Evolutionary conservation across 92 coral and sea anemone species (phyloP), one percentile per base, ranked within the genome.

Genomic region (Anthopleura xanthogrammica): DNA sequence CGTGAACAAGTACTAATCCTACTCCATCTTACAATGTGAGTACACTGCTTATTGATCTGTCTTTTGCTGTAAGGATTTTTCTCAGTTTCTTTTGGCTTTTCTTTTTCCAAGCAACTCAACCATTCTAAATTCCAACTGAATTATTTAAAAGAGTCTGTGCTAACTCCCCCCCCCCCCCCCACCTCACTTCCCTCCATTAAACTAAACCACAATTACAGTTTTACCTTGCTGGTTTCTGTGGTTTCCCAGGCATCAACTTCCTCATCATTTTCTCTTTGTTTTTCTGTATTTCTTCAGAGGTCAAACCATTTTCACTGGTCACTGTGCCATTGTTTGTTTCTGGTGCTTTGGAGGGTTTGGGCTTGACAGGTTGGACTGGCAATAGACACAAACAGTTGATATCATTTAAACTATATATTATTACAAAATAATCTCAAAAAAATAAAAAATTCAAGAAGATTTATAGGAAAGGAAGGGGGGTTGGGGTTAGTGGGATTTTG

Each of bases 181-280:
- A 4, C 5, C 24, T 62, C 58, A 6, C 6, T 14, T 8, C 13
- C 58, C 14, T 20, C 36, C 29, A n/a, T n/a, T 62, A 20, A 20
- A 62, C 17, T 29, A 68, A 29, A 11, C 42, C 74, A 68, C 42
- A 68, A 68, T 12, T 3, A 5, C 24, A 62, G 3, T 90, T 88
- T 81, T 80, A 75, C 83, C 94, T 43, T 40, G 90, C 76, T 13
- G 90, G 20, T 76, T 95, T 95, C 41, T 72, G 86, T 52, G 85
- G 40, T 82, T 95, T 95, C 8, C 92, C 91, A 29, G 90, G 36
- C 36, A 29, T 87, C 84, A 83, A 52, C 82, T 86, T 95, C 84
- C 89, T 93, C 89, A 91, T 88, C 92, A 94, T 68, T 78, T 87
- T 94, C 72, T 92, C 94, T 29, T 89, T 78, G 85, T 94, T 94